These are phyloP conservation scores for Cuculus canorus DNA, from an alignment of 2,797 vertebrate species.

Conservation along the genomic window DNA sequence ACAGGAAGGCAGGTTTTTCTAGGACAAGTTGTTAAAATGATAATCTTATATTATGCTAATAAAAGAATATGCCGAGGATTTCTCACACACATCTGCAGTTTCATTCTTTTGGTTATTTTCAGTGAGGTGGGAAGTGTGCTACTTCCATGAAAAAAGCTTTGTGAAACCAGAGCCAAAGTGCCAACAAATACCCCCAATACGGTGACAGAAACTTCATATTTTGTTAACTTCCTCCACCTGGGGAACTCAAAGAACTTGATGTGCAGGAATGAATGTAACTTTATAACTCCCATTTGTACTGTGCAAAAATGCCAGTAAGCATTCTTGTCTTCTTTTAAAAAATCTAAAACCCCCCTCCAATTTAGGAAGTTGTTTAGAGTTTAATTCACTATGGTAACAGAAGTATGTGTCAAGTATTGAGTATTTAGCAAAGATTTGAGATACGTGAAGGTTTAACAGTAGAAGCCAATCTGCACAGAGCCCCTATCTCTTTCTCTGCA, in stretches of 20 bases:
- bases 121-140: not conserved
- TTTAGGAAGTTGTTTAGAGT: not conserved
- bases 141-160: not conserved
- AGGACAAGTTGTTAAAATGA: not conserved
- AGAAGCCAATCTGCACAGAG: not conserved
- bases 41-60: not conserved
- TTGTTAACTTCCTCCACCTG: not conserved
- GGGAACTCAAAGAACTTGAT: not conserved
- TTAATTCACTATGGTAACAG: not conserved
- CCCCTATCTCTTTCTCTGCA: not conserved
- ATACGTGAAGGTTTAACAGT: not conserved
- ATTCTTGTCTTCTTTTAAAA: not conserved
- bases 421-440: not conserved
- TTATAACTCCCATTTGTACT: not conserved
- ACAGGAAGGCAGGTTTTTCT: not conserved
- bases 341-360: no score
- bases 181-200: not conserved
- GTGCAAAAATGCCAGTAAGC: not conserved
- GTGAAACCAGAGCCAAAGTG: not conserved
- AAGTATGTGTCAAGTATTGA: not conserved
- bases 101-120: not conserved
- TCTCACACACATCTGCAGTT: not conserved
- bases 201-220: not conserved
- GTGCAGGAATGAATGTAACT: not conserved
- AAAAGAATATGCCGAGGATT: not conserved